Evolutionary conservation across 2,888 invertebrate genomes (phyloP).

Genomic region (Ennomos fuscantarius): DNA sequence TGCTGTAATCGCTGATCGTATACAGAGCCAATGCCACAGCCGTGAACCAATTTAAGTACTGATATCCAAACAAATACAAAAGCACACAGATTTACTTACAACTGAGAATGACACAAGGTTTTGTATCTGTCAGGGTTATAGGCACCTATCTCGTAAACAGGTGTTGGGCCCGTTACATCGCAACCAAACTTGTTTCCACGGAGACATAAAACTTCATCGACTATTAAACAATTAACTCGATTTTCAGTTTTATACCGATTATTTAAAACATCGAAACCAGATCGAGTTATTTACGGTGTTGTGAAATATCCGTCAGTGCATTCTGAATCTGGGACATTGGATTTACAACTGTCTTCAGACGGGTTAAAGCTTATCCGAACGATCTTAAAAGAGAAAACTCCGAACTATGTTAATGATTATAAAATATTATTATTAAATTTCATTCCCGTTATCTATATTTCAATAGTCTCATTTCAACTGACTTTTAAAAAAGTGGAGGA

Average conservation of each 20-base stretch:
- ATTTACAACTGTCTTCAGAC: slow-evolving; percentile 25
- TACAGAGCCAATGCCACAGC: slow-evolving; percentile 50
- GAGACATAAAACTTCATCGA: slow-evolving; percentile 51
- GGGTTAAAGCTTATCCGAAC: slow-evolving; percentile 7
- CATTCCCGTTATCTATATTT: slow-evolving; percentile 18
- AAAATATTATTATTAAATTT: slow-evolving; percentile 25
- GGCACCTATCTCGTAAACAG: slow-evolving; percentile 47
- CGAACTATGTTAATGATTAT: slow-evolving; percentile 28
- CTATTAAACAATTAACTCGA: slow-evolving; percentile 23
- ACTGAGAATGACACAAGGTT: slow-evolving; percentile 1
- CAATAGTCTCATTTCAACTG: slow-evolving; percentile 8
- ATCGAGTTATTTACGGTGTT: slow-evolving; percentile 23
- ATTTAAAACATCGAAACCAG: slow-evolving; percentile 19
- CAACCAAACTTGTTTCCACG: slow-evolving; percentile 55
- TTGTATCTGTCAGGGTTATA: slow-evolving; percentile 44
- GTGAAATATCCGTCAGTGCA: slow-evolving; percentile 26
- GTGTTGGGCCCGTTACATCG: slow-evolving; percentile 62
- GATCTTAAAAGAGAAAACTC: slow-evolving; percentile 25
- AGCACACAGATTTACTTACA: slow-evolving; percentile 5
- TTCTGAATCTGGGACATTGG: slow-evolving; percentile 23
- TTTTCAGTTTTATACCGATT: slow-evolving; percentile 29
- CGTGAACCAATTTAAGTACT: slow-evolving; percentile 30
- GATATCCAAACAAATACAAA: slow-evolving; percentile 10
- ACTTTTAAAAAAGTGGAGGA: too few species aligned
- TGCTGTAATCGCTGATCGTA: slow-evolving; percentile 47